A percentile compares a stretch with the other conserved stretches of the same genome.
phyloP scores from a whole-genome alignment of 2,797 vertebrate species.

The Microctenopoma lineatum region DNA sequence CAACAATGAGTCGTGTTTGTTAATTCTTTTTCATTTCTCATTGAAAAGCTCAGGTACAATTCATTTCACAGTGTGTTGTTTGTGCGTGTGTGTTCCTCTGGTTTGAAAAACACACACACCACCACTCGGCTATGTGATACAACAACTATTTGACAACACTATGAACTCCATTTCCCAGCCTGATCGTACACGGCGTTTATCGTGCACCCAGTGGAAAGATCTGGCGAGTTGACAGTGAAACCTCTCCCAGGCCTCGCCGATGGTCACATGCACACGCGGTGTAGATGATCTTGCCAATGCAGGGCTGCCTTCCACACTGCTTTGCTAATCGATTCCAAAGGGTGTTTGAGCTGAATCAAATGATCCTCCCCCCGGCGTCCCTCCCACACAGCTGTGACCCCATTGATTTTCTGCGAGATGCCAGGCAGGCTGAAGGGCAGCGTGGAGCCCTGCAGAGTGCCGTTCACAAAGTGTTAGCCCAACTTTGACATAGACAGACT shows the following conservation, averaged over 20 bases:
- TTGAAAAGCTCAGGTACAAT: slow-evolving; percentile 2
- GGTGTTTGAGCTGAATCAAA: slow-evolving; percentile 71
- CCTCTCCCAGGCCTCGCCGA: slow-evolving; percentile 20
- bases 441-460: slow-evolving; percentile 62
- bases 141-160: slow-evolving; percentile 4
- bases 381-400: slow-evolving; percentile 73
- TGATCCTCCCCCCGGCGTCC: slow-evolving; percentile 65
- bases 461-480: slow-evolving; percentile 72
- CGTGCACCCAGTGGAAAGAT: slow-evolving; percentile 1
- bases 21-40: slow-evolving; percentile 5
- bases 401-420: slow-evolving; percentile 77
- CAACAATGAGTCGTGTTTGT: slow-evolving; percentile 25
- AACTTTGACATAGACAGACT: slow-evolving; percentile 32
- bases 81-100: background rate
- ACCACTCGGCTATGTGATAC: background rate
- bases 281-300: slow-evolving; percentile 16
- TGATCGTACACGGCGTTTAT: background rate
- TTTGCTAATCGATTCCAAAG: slow-evolving; percentile 68
- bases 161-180: background rate
- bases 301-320: slow-evolving; percentile 29
- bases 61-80: slow-evolving; percentile 9
- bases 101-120: slow-evolving; percentile 13
- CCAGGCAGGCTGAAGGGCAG: slow-evolving; percentile 77
- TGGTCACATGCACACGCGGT: background rate
- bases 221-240: slow-evolving; percentile 27